Base-by-base conservation (phyloP, 2,113 vertebrate species). In the Prochilodus magdalenae region DNA sequence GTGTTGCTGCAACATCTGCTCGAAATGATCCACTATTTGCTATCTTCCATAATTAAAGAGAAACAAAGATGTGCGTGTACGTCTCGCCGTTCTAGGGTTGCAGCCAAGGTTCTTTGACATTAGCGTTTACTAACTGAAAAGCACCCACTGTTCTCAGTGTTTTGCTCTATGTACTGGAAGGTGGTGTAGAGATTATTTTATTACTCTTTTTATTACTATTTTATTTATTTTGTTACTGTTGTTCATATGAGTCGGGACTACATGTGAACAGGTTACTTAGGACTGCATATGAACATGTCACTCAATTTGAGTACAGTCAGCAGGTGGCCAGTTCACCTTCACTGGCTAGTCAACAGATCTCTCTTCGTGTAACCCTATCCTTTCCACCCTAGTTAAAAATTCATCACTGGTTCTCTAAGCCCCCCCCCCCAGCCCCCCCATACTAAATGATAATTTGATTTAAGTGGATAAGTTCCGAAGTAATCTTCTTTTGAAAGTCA, bases 11-110 rank as follows among this genome's bases (percentile, higher is more conserved):
- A 26, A 11, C 44, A 55, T 73, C 27, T 33, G 57, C 60, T 55
- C 14, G 11, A 10, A 40, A n/a, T 72, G 82, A 69, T 71, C 71
- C 72, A 55, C 79, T 76, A 72, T 80, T 87, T 80, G 73, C 76
- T 77, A 59, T 40, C 40, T 27, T 87, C 30, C 77, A 85, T 87
- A 77, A 87, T 85, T 85, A 80, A 87, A 73, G 24, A 73, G 67
- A 70, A 55, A 70, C 62, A 79, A 82, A 79, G 55, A 79, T 7
- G 27, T 73, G 69, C 40, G 40, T 70, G 74, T 62, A 49, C 26
- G 10, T 75, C 30, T 33, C 44, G 14, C 22, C n/a, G 10, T 67
- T 83, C 72, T 83, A 69, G 81, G 55, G 81, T 83, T 83, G 66
- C 77, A 79, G 71, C 33, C 27, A 33, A 55, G 27, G 29, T 63